Base-by-base conservation (phyloP, 2,888 invertebrate species). In the Crocallis elinguaria region DNA sequence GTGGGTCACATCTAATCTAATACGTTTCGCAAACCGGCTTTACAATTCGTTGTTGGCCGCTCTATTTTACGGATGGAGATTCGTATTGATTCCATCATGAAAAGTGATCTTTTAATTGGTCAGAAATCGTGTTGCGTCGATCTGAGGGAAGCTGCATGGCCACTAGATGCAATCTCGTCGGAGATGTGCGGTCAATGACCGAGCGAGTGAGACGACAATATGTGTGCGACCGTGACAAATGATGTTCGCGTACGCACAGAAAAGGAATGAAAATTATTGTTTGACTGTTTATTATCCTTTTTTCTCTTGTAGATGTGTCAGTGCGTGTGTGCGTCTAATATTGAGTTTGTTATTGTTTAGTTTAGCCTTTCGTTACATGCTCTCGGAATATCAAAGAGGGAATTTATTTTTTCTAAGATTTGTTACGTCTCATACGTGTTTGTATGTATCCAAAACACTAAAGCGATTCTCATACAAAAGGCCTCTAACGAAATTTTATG, bases 111-210 rank as follows among this genome's bases (percentile, higher is more conserved):
- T 86, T 83, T 88, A 89, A 88, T 90, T 90, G 86, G 79, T 79
- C 84, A 82, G 81, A 84, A 80, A 84, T 82, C 78, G 82, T 82
- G 79, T 73, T 80, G 80, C 79, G 76, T 86, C 82, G 84, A 86
- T 88, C 81, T 79, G 75, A 73, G 82, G 85, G 88, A 88, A 84
- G 91, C 90, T 90, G 89, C 82, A 79, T 75, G 80, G 82, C 81
- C 81, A 82, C 85, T 90, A 89, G 88, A 89, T 91, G 90, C 91
- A 89, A 90, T 91, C 90, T 88, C 80, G 83, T 84, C 82, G 71
- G 82, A 87, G 88, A 88, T 88, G 88, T 68, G 73, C 83, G 90
- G 90, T 91, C 91, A 83, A 73, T 74, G 90, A 87, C 90, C 90
- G 82, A 55, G 73, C 62, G 79, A 89, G 74, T 53, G 82, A 73